Evolutionary conservation across 2,888 invertebrate species (phyloP), one percentile per base, ranked within the genome.

Genomic region (Lysandra coridon): DNA sequence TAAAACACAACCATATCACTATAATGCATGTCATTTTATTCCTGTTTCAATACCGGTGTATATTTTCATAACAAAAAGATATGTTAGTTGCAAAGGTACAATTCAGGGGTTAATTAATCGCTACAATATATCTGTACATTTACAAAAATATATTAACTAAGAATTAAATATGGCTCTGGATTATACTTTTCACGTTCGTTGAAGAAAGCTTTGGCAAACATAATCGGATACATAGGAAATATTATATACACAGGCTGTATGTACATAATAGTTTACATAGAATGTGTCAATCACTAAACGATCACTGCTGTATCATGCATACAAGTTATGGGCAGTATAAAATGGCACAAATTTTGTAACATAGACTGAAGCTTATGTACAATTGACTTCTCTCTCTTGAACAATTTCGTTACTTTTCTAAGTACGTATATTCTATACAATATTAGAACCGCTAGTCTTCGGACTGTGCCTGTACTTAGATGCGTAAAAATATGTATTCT

Each of bases 291-390:
- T 75, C 74, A 79, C 79, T 73, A 64, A 62, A 79, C 73, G 17
- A 33, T 75, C 62, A 64, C 49, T 44, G 33, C 62, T 37, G 44
- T 49, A 17, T 74, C 40, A 14, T 57, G 17, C 53, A 37, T 79
- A 75, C 75, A 62, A 62, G 33, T 57, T 62, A 78, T 40, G 44
- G 62, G 75, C 79, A 79, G 79, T 79, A 87, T 17, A 87, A 79
- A 90, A 93, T 93, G 93, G 93, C 93, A 93, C 93, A 86, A 90
- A 88, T 89, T 92, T 92, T 91, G 91, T 92, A 90, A 86, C 86
- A 84, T 82, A 23, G 23, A 23, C 82, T 81, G 81, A 82, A 81
- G 33, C 82, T 83, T 82, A 83, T 79, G 79, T 82, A 82, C 80
- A 81, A 80, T 78, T 79, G 80, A 82, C 60, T 73, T 30, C 30